Evolutionary conservation across 2,888 invertebrate species (phyloP), one percentile per base, ranked within the genome.

Genomic region (Drosophila quinaria): DNA sequence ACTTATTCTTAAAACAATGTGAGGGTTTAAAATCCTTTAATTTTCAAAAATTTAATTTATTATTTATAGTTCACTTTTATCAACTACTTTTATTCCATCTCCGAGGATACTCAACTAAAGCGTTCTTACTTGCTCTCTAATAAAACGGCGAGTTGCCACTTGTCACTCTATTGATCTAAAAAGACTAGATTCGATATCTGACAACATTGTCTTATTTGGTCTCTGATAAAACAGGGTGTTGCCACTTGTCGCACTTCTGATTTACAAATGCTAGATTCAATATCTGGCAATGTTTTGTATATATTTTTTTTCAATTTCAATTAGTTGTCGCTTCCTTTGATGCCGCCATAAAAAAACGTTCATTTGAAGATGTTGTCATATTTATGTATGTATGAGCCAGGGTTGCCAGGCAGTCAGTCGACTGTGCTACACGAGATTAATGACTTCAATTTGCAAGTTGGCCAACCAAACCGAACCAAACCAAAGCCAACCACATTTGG

Each of bases 361-460:
- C 46, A 33, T 42, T 56, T 59, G 59, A 37, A 54, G 41, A 54
- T 39, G 55, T 29, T 70, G 44, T 64, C 54, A 58, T 54, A 56
- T 49, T 49, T 42, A 55, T 50, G 37, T 42, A 55, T 50, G 37
- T 42, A 55, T 50, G 37, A 39, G 33, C 41, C 55, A 63, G 59
- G 50, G 55, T 63, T 63, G 55, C 25, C 39, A 39, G 42, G 41
- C 41, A 17, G 41, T 41, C 41, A 13, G 41, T 41, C 41, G 31
- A n/a, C 22, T 44, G 44, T 49, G 17, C 49, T 46, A 42, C 31
- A 47, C 44, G 46, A 70, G 74, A 78, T 78, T 74, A 65, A 81
- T 81, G 66, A 72, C 72, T 70, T 72, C 49, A 72, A 80, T 65
- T 78, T 64, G 69, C 64, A 69, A 70, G 65, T 69, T 71, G 62